phyloP scores from a whole-genome alignment of 2,888 invertebrate genomes.

The Eurois occulta region DNA sequence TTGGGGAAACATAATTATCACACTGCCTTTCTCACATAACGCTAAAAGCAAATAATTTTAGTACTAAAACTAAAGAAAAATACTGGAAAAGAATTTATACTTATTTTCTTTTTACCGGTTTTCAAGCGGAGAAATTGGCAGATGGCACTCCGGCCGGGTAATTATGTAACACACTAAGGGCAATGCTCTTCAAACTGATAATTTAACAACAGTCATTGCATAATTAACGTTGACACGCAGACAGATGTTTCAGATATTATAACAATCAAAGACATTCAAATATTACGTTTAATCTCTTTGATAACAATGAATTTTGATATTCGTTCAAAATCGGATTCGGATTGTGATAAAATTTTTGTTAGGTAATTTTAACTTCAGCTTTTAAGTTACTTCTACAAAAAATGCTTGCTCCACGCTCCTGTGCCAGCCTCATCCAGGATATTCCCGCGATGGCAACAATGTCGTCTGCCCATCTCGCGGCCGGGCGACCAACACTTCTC shows the following conservation, averaged over 20 bases:
- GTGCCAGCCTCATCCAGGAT: no score
- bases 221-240: background rate
- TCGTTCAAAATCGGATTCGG: no score
- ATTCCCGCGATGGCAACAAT: no score
- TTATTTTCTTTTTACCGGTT: background rate
- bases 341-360: no score
- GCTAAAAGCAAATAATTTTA: slow-evolving; percentile 30
- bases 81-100: background rate
- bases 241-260: background rate
- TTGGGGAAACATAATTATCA: slow-evolving; percentile 42
- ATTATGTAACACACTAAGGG: background rate
- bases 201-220: background rate
- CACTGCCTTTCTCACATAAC: background rate
- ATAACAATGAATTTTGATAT: background rate
- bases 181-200: background rate
- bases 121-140: background rate
- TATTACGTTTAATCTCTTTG: no score
- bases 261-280: no score
- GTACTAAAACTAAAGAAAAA: background rate
- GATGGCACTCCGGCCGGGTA: background rate
- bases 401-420: no score
- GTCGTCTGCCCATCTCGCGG: no score
- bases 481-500: no score
- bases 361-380: background rate
- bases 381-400: background rate